Percentiles rank a stretch among this genome's conserved stretches.
These are phyloP conservation scores for Dermolepida albohirtum DNA, from an alignment of 2,888 invertebrate genomes.

Conservation along the genomic window DNA sequence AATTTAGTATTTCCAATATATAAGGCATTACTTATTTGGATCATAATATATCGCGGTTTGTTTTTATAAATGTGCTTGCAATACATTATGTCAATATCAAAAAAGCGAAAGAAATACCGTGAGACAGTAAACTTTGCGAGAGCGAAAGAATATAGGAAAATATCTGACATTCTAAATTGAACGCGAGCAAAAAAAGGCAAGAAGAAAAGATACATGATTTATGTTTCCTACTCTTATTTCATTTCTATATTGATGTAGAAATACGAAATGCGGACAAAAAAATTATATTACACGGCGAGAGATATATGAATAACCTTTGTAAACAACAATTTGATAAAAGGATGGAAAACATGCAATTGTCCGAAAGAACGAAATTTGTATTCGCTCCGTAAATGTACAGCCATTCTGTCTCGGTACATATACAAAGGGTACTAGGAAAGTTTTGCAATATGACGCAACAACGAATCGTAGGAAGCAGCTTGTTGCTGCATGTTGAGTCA, in stretches of 20 bases:
- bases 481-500: too few species aligned
- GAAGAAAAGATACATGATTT: constrained; percentile 35
- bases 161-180: constrained; percentile 37
- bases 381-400: too few species aligned
- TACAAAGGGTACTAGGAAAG: too few species aligned
- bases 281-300: constrained; percentile 18
- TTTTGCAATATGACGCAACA: too few species aligned
- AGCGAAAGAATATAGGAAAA: constrained; percentile 18
- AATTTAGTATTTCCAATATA: too few species aligned
- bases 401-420: too few species aligned
- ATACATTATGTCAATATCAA: constrained; percentile 30
- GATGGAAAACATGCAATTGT: too few species aligned
- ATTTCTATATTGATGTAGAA: constrained; percentile 34
- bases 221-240: constrained; percentile 36
- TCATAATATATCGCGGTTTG: too few species aligned
- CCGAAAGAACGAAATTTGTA: too few species aligned
- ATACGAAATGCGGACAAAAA: constrained; percentile 31
- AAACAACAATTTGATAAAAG: constrained; percentile 36
- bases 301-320: constrained; percentile 33
- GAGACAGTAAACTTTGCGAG: constrained; percentile 23
- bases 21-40: too few species aligned
- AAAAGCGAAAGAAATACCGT: constrained; percentile 8
- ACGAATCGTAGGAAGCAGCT: too few species aligned
- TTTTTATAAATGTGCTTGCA: constrained; percentile 20
- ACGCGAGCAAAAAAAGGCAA: constrained; percentile 17